Percentiles rank a stretch among this genome's conserved stretches.
Conservation (phyloP, 1,140 invertebrate species). For the Solen grandis region DNA sequence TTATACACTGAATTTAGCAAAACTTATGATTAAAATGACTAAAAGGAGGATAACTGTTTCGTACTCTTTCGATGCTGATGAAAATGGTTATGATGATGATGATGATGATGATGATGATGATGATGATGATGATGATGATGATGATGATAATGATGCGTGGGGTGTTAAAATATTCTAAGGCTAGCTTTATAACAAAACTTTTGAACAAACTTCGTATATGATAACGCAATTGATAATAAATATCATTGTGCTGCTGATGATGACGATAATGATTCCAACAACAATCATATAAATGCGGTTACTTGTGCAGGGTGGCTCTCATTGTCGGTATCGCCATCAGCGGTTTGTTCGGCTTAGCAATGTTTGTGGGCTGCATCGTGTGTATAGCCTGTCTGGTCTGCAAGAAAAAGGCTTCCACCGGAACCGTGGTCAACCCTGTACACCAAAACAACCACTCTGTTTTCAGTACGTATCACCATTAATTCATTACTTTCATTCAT, state of each 20-base stretch:
- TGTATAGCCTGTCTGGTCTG: conserved; percentile 37
- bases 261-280: neutral
- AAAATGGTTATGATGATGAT: no score
- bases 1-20: no score
- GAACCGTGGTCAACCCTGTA: conserved; percentile 9
- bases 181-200: neutral
- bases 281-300: neutral
- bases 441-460: conserved; percentile 32
- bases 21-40: no score
- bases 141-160: neutral
- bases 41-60: no score
- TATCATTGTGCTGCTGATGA: neutral
- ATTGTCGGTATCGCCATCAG: conserved; percentile 33
- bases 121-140: neutral
- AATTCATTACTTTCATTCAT: no score
- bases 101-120: conserved; percentile 19
- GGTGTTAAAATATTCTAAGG: neutral
- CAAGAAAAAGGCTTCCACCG: neutral
- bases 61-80: no score
- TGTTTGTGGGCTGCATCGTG: conserved; percentile 11
- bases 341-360: neutral
- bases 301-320: conserved; percentile 9
- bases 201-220: neutral
- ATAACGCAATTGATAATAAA: neutral
- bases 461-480: conserved; percentile 5